phyloP scores from a whole-genome alignment of 1,140 invertebrate species.

The Megalopta genalis region DNA sequence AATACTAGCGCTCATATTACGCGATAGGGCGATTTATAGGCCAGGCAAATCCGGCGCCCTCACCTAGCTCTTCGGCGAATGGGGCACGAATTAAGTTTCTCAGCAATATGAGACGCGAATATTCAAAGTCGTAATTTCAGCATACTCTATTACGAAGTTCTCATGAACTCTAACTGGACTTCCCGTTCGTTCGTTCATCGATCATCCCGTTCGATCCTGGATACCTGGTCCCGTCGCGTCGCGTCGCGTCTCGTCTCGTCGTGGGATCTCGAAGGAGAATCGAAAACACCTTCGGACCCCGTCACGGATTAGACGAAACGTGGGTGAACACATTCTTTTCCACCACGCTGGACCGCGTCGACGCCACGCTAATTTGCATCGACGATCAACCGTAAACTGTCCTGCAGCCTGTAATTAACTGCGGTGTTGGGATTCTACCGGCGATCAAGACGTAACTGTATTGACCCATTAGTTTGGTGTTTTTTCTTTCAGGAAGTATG shows the following conservation, averaged over 20 bases:
- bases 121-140: constrained; percentile 56
- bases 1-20: constrained; percentile 68
- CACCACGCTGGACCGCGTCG: no score
- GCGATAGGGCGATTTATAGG: constrained; percentile 65
- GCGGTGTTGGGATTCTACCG: no score
- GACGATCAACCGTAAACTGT: no score
- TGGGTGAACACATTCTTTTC: no score
- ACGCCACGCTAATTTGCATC: no score
- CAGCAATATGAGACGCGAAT: constrained; percentile 64
- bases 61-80: background rate
- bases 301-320: no score
- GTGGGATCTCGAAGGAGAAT: background rate
- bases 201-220: constrained; percentile 30
- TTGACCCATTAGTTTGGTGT: no score
- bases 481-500: no score
- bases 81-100: constrained; percentile 47
- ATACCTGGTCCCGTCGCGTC: background rate
- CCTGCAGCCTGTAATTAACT: no score
- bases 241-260: no score
- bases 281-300: background rate
- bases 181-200: constrained; percentile 38
- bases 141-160: constrained; percentile 45
- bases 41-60: constrained; percentile 20
- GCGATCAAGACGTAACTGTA: no score
- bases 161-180: constrained; percentile 57